These are phyloP conservation scores for Choloepus hoffmanni DNA, from an alignment of 2,113 vertebrate genomes.

Conservation along the genomic window DNA sequence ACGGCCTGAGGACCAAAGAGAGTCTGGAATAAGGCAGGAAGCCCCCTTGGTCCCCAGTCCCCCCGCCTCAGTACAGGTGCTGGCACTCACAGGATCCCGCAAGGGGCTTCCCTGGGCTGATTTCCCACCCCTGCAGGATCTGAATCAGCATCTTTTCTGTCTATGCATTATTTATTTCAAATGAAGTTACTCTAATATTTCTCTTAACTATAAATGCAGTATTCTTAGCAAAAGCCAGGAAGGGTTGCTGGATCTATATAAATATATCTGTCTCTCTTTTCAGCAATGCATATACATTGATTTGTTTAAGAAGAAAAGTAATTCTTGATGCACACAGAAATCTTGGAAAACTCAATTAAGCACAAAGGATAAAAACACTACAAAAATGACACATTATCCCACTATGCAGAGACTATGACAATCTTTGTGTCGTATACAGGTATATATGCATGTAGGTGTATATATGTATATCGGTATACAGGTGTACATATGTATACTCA, in stretches of 20 bases:
- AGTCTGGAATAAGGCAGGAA: neutral
- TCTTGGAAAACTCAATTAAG: neutral
- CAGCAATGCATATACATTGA: neutral
- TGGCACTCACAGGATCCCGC: neutral
- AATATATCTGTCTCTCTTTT: neutral
- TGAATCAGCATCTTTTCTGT: neutral
- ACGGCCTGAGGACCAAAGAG: slow-evolving; percentile 74
- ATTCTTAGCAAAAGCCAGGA: neutral
- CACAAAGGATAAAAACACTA: neutral
- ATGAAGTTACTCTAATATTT: neutral
- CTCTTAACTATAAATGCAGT: neutral
- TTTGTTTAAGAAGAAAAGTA: neutral
- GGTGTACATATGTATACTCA: neutral
- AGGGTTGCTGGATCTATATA: neutral
- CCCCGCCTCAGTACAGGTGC: neutral
- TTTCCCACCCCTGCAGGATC: neutral
- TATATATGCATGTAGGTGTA: neutral
- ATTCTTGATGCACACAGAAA: neutral
- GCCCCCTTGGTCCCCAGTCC: accelerated
- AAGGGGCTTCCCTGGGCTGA: neutral
- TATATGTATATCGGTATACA: neutral
- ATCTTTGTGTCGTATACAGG: neutral
- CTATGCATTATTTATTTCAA: neutral
- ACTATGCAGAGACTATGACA: neutral
- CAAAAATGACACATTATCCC: neutral